phyloP scores from a whole-genome alignment of 2,888 invertebrate genomes.

The Chrysodeixis includens region DNA sequence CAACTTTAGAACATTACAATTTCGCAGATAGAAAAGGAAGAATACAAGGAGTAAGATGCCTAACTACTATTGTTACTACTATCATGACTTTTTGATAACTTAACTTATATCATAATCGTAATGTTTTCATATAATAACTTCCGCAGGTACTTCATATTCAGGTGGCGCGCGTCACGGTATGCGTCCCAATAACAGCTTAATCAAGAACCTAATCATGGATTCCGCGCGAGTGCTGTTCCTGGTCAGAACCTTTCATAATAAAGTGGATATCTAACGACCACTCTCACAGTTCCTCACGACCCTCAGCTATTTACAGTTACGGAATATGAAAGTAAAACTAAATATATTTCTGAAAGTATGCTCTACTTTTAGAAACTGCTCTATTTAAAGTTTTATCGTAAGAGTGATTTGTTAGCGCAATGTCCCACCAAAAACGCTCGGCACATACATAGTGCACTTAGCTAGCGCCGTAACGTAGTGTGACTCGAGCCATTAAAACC shows the following conservation, averaged over 20 bases:
- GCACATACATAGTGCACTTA: background rate
- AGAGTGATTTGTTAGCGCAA: background rate
- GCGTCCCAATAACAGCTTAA: constrained; percentile 16
- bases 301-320: no score
- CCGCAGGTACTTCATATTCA: background rate
- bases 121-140: background rate
- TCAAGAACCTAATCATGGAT: constrained; percentile 23
- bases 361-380: background rate
- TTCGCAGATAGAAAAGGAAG: no score
- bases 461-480: constrained; percentile 5
- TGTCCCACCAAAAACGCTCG: constrained; percentile 1
- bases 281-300: background rate
- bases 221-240: background rate
- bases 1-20: no score
- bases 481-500: constrained; percentile 22
- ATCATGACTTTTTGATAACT: no score
- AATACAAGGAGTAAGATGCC: no score
- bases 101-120: no score
- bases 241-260: background rate
- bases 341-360: background rate
- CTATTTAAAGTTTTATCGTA: constrained; percentile 4
- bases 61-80: no score
- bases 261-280: background rate
- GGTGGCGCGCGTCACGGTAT: background rate
- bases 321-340: no score